Base-by-base conservation (phyloP, 64 coral and sea anemone genomes). In the Porites australiensis region DNA sequence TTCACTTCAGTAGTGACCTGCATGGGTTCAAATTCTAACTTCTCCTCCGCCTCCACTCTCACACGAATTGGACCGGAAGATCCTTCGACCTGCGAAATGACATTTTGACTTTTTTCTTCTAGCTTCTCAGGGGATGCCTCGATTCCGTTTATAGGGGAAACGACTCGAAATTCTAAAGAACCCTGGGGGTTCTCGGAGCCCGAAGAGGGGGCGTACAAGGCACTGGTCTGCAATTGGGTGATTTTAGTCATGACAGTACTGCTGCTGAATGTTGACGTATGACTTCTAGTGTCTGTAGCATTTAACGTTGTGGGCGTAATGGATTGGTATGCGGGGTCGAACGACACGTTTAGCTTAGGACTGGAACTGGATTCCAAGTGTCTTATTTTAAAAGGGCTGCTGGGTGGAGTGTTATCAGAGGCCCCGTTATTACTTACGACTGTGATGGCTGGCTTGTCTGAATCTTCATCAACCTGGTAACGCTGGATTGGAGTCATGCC, bases 221-320 rank as follows among this genome's bases (percentile, higher is more conserved):
- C 54, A 78, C 75, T 82, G 12, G 79, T 82, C 58, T 82, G 79
- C 37, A 82, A 82, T 64, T 82, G 79, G 5, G 79, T 82, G 37
- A 82, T 62, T 63, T 82, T 82, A 16, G 79, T 82, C 58, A 64
- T 64, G 55, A 82, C 79, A 48, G 62, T 51, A 68, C 63, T 69
- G 61, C 81, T 69, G 61, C 45, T 84, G 16, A 48, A 13, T 51
- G 81, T 84, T 14, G 63, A 49, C 46, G 81, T 69, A 66, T 84
- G 81, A 48, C 81, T 84, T 84, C 63, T 84, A 84, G 63, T 84
- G 81, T 84, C 81, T 84, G 81, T 63, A 64, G 68, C 62, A 84
- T 84, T 84, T 84, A 84, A 84, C 81, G 81, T 68, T 22, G 81
- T 65, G 11, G 81, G 63, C 61, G 64, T 21, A 6, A 9, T 84